These are phyloP conservation scores for Leucosticte australis DNA, from an alignment of 2,113 vertebrate genomes.

Conservation along the genomic window DNA sequence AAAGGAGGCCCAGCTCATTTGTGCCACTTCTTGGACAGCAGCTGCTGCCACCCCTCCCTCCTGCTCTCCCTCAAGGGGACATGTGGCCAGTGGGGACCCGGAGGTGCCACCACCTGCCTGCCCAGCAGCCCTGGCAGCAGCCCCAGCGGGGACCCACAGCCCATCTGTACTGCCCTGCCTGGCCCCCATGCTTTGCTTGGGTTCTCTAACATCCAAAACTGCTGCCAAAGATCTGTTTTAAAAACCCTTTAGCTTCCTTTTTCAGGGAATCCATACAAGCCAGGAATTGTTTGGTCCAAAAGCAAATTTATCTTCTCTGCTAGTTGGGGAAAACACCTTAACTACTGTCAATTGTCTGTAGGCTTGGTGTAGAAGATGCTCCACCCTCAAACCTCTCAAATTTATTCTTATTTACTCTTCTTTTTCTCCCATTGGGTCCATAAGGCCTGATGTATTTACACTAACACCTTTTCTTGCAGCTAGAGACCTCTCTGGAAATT, in stretches of 20 bases:
- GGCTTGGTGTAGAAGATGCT: not conserved
- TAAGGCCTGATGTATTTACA: not conserved
- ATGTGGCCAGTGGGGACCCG: rapidly evolving
- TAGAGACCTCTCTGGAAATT: not conserved
- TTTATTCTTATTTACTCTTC: not conserved
- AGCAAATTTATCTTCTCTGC: not conserved
- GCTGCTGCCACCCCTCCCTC: not conserved
- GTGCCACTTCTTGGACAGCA: rapidly evolving
- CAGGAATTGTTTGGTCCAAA: not conserved
- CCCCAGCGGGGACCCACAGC: not conserved
- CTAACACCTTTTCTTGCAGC: not conserved
- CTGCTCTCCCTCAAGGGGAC: rapidly evolving
- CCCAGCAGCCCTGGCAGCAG: not conserved
- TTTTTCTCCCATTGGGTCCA: not conserved
- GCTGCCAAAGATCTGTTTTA: not conserved
- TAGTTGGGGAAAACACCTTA: not conserved
- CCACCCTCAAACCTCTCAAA: not conserved
- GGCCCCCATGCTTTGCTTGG: rapidly evolving
- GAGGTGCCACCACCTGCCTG: not conserved
- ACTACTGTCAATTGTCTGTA: not conserved
- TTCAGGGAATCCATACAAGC: not conserved
- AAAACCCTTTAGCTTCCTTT: not conserved
- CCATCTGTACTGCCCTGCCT: not conserved
- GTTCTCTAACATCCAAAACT: not conserved
- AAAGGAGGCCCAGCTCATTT: rapidly evolving